A percentile compares a stretch with the other conserved stretches of the same genome.
phyloP scores from a whole-genome alignment of 2,113 vertebrate species.

The Formicarius rufipectus region DNA sequence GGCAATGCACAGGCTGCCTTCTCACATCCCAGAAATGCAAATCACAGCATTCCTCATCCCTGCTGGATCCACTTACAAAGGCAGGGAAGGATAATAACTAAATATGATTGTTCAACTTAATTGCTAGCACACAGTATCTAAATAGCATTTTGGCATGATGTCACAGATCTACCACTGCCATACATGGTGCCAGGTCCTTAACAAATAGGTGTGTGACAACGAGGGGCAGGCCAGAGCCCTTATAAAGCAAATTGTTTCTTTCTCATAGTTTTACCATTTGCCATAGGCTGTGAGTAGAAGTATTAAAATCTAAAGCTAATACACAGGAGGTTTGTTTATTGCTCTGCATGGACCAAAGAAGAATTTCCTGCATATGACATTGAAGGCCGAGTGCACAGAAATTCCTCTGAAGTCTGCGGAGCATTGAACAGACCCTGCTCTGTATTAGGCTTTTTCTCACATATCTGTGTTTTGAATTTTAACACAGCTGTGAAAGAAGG shows the following conservation, averaged over 20 bases:
- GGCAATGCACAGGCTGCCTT: not conserved
- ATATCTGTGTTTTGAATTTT: constrained; percentile 58
- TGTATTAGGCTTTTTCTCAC: constrained; percentile 20
- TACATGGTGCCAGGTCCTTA: not conserved
- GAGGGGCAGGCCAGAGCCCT: not conserved
- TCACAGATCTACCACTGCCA: not conserved
- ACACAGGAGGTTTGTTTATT: constrained; percentile 42
- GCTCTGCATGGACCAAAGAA: not conserved
- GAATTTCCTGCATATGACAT: constrained; percentile 26
- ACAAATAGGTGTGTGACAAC: not conserved
- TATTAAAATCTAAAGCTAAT: constrained; percentile 19
- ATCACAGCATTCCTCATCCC: not conserved
- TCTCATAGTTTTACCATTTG: not conserved
- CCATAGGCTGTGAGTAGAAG: not conserved
- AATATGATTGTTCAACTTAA: not conserved
- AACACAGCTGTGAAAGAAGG: constrained; percentile 30
- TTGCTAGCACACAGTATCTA: not conserved
- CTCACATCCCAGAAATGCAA: not conserved
- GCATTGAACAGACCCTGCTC: constrained; percentile 4
- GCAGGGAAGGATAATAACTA: not conserved
- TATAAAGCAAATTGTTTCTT: constrained; percentile 8
- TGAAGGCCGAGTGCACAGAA: constrained; percentile 46
- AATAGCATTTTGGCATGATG: not conserved
- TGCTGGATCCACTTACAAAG: not conserved
- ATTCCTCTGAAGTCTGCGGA: constrained; percentile 41